phyloP scores from a whole-genome alignment of 1,140 invertebrate species.

The Papilio polytes region DNA sequence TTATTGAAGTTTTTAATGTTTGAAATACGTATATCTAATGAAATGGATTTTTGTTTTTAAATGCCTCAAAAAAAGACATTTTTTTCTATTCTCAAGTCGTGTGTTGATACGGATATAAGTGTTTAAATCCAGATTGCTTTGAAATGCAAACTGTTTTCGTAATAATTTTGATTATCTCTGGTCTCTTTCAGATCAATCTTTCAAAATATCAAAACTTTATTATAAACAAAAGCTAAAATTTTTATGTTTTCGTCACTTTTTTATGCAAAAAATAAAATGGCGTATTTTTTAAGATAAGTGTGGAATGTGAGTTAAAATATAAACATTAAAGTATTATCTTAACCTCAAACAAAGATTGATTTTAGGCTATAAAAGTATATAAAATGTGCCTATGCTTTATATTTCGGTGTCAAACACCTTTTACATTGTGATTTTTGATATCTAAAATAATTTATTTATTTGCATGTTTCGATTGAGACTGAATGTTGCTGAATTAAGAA shows the following conservation, averaged over 20 bases:
- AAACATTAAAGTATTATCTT: constrained; percentile 2
- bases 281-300: neutral
- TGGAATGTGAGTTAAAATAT: constrained; percentile 5
- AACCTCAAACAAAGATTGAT: neutral
- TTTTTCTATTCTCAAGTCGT: neutral
- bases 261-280: neutral
- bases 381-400: neutral
- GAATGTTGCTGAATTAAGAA: neutral
- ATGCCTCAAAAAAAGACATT: neutral
- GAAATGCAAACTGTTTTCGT: neutral
- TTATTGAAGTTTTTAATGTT: constrained; percentile 18
- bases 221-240: too few relatives aligned
- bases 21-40: neutral
- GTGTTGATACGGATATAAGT: neutral
- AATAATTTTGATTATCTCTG: too few relatives aligned
- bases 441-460: neutral
- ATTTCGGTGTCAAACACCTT: constrained; percentile 8
- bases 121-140: neutral
- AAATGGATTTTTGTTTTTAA: neutral
- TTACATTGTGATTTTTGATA: neutral
- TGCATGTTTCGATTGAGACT: neutral
- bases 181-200: too few relatives aligned
- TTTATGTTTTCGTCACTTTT: neutral
- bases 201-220: too few relatives aligned
- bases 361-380: neutral